Percentiles rank a stretch among this genome's conserved stretches.
phyloP scores from a whole-genome alignment of 1,140 invertebrate species.

The Bombus sibiricus region DNA sequence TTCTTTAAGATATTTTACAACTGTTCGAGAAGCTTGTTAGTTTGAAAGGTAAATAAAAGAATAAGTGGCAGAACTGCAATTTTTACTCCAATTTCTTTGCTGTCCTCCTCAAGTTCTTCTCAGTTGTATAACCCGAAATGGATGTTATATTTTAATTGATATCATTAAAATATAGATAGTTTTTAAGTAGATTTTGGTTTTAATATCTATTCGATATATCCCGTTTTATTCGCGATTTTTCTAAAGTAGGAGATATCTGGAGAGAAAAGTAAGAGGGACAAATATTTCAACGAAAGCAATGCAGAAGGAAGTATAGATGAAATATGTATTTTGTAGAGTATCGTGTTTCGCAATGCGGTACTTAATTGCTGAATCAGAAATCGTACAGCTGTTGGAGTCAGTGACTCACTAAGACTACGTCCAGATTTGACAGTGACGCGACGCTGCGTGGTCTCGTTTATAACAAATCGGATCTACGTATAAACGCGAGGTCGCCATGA shows the following conservation, averaged over 20 bases:
- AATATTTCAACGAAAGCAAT: neutral
- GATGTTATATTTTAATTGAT: too few species aligned
- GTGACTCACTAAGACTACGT: slow-evolving; percentile 53
- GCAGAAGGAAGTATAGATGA: slow-evolving; percentile 29
- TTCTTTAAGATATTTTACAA: neutral
- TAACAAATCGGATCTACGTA: slow-evolving; percentile 22
- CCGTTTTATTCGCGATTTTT: too few species aligned
- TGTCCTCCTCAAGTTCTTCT: too few species aligned
- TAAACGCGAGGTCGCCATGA: slow-evolving; percentile 10
- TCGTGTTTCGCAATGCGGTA: slow-evolving; percentile 26
- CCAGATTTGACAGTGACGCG: slow-evolving; percentile 55
- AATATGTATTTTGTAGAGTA: neutral
- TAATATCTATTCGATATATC: too few species aligned
- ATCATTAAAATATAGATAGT: too few species aligned
- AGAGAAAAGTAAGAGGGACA: neutral
- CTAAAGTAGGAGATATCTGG: too few species aligned
- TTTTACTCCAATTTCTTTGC: too few species aligned
- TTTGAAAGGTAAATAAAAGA: too few species aligned
- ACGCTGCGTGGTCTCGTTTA: neutral
- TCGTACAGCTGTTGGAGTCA: slow-evolving; percentile 38
- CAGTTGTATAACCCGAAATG: too few species aligned
- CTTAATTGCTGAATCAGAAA: slow-evolving; percentile 64
- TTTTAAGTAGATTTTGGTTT: too few species aligned
- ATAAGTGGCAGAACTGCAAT: too few species aligned
- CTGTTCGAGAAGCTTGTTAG: neutral